Percentiles rank a stretch among this genome's conserved stretches.
Evolutionary conservation across 2,888 invertebrate genomes (phyloP).

Genomic region (Philaethria dido): DNA sequence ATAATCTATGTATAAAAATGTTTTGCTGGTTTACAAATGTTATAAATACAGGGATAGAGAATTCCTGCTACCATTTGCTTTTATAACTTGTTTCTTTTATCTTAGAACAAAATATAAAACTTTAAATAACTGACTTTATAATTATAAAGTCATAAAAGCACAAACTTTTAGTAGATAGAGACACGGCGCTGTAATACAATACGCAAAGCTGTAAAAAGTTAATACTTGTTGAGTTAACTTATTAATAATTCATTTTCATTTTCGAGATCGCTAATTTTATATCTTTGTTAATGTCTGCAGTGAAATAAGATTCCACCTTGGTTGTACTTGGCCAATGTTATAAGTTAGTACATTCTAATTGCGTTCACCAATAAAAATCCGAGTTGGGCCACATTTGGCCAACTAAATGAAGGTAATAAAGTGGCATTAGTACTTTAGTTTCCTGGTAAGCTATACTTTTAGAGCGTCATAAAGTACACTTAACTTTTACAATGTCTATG

Average conservation of each 20-base stretch:
- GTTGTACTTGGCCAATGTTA: not conserved
- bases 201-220: conserved; percentile 64
- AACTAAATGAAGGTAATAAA: conserved; percentile 31
- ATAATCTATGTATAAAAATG: no score
- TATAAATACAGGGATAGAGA: no score
- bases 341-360: not conserved
- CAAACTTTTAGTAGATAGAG: not conserved
- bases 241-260: conserved; percentile 78
- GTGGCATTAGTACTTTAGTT: conserved; percentile 29
- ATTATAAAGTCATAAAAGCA: not conserved
- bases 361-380: not conserved
- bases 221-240: conserved; percentile 68
- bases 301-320: conserved; percentile 55
- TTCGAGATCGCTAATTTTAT: conserved; percentile 66
- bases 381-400: conserved; percentile 8
- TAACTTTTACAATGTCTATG: conserved; percentile 14
- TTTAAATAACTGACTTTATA: not conserved
- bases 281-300: conserved; percentile 53
- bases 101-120: not conserved
- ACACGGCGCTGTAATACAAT: conserved; percentile 51
- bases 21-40: no score
- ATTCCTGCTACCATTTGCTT: no score
- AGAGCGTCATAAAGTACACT: conserved; percentile 14
- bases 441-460: not conserved
- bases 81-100: not conserved